These are phyloP conservation scores for Stratiomys singularior DNA, from an alignment of 2,888 invertebrate species.

Conservation along the genomic window DNA sequence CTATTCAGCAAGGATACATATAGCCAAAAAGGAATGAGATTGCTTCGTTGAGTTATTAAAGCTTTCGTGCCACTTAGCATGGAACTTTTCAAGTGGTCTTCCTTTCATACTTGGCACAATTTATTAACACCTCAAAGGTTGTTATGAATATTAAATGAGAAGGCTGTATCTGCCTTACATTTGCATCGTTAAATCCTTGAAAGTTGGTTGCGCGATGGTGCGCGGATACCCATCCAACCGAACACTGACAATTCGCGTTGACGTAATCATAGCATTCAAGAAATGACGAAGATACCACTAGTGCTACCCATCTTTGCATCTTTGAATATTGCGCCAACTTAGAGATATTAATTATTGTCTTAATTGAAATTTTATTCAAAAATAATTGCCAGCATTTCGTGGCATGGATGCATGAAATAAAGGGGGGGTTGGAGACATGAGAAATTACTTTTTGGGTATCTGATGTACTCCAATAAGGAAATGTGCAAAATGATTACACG, in stretches of 20 bases:
- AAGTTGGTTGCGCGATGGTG: neutral
- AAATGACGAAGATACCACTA: neutral
- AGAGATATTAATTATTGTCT: slow-evolving; percentile 30
- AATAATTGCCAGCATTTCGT: slow-evolving; percentile 20
- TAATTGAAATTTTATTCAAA: slow-evolving; percentile 42
- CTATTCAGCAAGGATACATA: slow-evolving; percentile 6
- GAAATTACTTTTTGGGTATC: too few species aligned
- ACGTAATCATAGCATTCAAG: neutral
- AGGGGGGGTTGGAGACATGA: too few species aligned
- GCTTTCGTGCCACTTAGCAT: slow-evolving; percentile 31
- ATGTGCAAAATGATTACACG: too few species aligned
- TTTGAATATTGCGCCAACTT: neutral
- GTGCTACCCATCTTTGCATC: neutral
- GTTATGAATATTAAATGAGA: slow-evolving; percentile 43
- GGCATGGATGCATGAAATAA: too few species aligned
- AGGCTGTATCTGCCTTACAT: slow-evolving; percentile 30
- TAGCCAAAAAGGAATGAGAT: neutral
- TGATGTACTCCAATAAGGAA: too few species aligned
- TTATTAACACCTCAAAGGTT: slow-evolving; percentile 43
- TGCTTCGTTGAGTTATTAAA: slow-evolving; percentile 13
- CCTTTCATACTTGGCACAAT: slow-evolving; percentile 17
- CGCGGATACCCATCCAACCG: neutral
- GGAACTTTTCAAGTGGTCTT: slow-evolving; percentile 28
- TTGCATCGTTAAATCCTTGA: slow-evolving; percentile 5
- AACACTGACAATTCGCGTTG: neutral